Evolutionary conservation across 2,113 vertebrate species (phyloP).

Genomic region (Castor canadensis): DNA sequence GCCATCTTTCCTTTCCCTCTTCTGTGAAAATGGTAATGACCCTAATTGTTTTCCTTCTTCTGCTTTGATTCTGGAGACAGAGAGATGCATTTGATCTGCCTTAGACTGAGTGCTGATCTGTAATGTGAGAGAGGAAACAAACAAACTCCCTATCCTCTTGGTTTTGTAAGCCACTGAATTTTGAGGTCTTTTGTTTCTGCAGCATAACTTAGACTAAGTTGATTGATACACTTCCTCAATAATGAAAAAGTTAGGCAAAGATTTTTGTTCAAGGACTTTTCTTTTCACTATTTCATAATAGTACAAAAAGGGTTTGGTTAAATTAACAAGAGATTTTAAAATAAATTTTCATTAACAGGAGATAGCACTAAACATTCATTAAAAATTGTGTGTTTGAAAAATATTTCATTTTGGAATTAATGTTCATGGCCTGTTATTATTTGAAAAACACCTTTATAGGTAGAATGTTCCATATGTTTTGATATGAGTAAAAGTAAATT

Average conservation of each 20-base stretch:
- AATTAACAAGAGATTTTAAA: constrained; percentile 19
- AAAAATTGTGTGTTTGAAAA: constrained; percentile 1
- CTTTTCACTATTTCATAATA: background rate
- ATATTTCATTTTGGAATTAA: constrained; percentile 28
- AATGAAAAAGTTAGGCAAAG: background rate
- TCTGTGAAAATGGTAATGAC: background rate
- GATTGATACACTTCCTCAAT: background rate
- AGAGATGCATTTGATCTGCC: background rate
- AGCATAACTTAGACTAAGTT: background rate
- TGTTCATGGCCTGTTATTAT: background rate
- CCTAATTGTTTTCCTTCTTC: background rate
- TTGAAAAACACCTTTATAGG: background rate
- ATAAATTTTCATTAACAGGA: background rate
- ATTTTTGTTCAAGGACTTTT: constrained; percentile 28
- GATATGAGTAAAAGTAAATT: background rate
- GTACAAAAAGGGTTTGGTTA: background rate
- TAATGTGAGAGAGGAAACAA: background rate
- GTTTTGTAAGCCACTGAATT: background rate
- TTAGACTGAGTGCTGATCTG: background rate
- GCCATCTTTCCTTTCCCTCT: background rate
- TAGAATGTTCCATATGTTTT: background rate
- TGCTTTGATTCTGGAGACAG: background rate
- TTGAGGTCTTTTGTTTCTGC: background rate
- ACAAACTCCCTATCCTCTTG: background rate
- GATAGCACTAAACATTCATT: background rate